Conservation (phyloP, 2,113 vertebrate genomes). For the Neolamprologus ventralis region DNA sequence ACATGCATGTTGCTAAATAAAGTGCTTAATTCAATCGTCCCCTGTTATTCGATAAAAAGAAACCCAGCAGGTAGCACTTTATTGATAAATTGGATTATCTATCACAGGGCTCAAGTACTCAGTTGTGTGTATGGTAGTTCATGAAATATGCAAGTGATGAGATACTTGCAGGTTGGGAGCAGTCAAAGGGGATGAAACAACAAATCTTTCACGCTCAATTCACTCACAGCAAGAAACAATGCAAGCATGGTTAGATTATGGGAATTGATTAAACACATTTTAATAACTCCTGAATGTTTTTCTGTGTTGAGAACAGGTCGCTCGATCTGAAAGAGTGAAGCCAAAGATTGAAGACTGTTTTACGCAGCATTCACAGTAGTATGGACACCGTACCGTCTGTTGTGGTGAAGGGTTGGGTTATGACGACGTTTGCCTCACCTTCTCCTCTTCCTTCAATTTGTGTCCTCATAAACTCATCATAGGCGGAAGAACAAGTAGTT, state of each 20-base stretch:
- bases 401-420: neutral
- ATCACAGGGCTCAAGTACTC: neutral
- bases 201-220: neutral
- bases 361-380: rapidly evolving
- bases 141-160: neutral
- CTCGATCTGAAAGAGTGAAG: neutral
- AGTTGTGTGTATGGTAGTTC: neutral
- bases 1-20: neutral
- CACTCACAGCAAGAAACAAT: neutral
- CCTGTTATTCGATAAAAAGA: neutral
- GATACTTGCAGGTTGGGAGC: neutral
- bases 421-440: rapidly evolving
- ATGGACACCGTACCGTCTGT: rapidly evolving
- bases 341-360: neutral
- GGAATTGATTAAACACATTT: neutral
- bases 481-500: neutral
- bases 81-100: neutral
- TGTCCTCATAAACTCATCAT: neutral
- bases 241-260: neutral
- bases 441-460: neutral
- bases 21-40: neutral
- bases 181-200: neutral
- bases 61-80: neutral
- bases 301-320: neutral
- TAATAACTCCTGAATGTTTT: neutral